Conservation (phyloP, 2,113 vertebrate species). For the Jacana jacana region DNA sequence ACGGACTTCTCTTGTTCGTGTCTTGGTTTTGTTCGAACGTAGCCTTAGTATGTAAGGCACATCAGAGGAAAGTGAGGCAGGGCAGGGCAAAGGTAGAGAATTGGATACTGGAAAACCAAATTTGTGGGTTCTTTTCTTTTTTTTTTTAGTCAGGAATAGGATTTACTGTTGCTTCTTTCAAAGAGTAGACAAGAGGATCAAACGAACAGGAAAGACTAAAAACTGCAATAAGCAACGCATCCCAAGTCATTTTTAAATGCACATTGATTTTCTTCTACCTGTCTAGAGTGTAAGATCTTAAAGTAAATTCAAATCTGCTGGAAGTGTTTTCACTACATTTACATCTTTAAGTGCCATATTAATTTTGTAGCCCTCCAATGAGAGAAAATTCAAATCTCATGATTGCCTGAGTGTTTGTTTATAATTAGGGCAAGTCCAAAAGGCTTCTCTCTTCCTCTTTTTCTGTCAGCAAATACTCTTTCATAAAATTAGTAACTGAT, state of each 20-base stretch:
- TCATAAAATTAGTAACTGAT: neutral
- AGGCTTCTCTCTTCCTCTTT: neutral
- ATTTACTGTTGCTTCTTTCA: neutral
- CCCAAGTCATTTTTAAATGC: neutral
- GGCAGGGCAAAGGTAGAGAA: neutral
- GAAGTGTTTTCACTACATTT: conserved; percentile 38
- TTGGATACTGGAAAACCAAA: neutral
- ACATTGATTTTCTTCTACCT: neutral
- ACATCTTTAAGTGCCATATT: conserved; percentile 28
- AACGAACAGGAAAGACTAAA: neutral
- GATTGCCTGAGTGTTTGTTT: conserved; percentile 42
- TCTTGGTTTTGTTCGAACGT: neutral
- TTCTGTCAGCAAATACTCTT: neutral
- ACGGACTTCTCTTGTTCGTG: neutral
- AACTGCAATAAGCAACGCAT: neutral
- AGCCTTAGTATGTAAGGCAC: neutral
- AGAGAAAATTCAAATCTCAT: conserved; percentile 17
- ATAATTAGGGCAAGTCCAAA: conserved; percentile 31
- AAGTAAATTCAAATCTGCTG: conserved; percentile 15
- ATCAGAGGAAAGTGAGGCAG: neutral
- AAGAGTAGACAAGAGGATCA: neutral
- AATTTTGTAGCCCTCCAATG: conserved; percentile 44
- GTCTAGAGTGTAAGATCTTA: neutral
- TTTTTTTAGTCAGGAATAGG: neutral
- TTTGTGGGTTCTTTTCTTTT: neutral